Evolutionary conservation across 2,888 invertebrate species (phyloP), one percentile per base, ranked within the genome.

Genomic region (Galerucella nymphaeae): DNA sequence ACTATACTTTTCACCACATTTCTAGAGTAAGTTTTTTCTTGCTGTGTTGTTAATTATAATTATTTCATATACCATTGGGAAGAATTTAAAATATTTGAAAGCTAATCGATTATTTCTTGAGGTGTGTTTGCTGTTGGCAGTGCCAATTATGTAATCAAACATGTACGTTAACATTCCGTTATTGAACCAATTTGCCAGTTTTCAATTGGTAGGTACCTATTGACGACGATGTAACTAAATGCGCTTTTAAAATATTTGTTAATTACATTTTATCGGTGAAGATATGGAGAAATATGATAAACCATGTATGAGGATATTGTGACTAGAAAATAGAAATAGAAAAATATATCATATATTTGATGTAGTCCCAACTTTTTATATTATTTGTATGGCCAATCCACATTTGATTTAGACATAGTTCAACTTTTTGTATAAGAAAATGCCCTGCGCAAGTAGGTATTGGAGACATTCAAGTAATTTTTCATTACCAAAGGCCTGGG

Each of bases 21-120:
- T 45, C 11, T 13, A 14, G 14, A 45, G 45, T 45, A 45, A 14
- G 0, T 13, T 45, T 11, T 13, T 3, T 13, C 42, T 45, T 45
- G 14, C 45, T 38, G 30, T 48, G 48, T 23, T 42, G 16, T 48
- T 20, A 63, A 45, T 14, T 42, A 42, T 42, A 13, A 38, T 13
- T 45, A 45, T 63, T 48, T 20, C 11, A 55, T 42, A 41, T 14
- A 41, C 13, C 8, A n/a, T 41, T 66, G 55, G 30, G 38, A 66
- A 66, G 66, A 66, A 66, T 66, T 53, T 41, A 9, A 55, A 42
- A 18, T 14, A 66, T 66, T 66, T 53, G 55, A 66, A 66, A 66
- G 66, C 48, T 53, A 48, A 53, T 50, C 64, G 64, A 50, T 20
- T 53, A 18, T 65, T 65, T 18, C 66, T 66, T 20, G 11, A 66